Conservation (phyloP, 2,113 vertebrate species). For the Oreochromis aureus region DNA sequence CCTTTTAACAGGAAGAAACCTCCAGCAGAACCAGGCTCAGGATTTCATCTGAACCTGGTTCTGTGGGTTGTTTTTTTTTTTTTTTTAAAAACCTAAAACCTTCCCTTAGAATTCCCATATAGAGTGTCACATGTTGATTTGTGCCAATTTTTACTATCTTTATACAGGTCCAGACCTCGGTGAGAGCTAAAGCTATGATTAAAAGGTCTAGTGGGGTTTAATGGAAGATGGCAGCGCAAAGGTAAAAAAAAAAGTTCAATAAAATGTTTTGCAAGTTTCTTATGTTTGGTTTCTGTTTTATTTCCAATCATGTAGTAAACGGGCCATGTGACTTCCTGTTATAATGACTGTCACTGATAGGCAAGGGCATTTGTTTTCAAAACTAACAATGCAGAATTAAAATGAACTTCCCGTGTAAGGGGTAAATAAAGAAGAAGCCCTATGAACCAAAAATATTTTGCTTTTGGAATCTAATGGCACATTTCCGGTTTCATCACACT, state of each 20-base stretch:
- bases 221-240: background rate
- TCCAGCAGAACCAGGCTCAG: fast-evolving
- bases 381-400: background rate
- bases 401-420: fast-evolving
- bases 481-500: background rate
- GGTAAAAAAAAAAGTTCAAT: background rate
- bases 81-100: background rate
- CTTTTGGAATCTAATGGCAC: background rate
- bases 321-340: background rate
- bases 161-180: background rate
- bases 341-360: fast-evolving
- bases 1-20: background rate
- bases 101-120: background rate
- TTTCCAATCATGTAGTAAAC: background rate
- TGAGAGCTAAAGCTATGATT: no score
- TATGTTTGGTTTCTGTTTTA: background rate
- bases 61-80: background rate
- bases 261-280: background rate
- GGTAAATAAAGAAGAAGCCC: background rate
- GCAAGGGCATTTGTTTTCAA: no score
- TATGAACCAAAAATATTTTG: background rate
- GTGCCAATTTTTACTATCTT: background rate
- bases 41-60: background rate
- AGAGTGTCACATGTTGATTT: background rate
- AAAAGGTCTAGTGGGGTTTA: background rate